A percentile compares a stretch with the other conserved stretches of the same genome.
Evolutionary conservation across 92 coral and sea anemone genomes (phyloP).

Genomic region (Porites divaricata): DNA sequence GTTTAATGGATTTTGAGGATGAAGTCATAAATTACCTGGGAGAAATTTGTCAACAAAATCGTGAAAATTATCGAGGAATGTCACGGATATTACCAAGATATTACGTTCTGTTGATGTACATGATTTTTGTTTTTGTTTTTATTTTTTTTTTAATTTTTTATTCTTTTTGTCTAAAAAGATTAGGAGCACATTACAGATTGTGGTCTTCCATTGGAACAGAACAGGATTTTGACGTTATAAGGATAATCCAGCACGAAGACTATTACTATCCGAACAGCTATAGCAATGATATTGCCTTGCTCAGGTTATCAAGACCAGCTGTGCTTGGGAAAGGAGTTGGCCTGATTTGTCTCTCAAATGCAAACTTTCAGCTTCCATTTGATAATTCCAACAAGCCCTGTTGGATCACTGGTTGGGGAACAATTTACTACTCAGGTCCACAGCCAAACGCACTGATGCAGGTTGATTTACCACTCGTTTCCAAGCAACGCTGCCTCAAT

Average conservation of each 20-base stretch:
- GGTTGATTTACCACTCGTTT: not conserved
- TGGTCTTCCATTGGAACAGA: not conserved
- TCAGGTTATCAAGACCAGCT: not conserved
- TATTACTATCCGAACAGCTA: not conserved
- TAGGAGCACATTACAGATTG: not conserved
- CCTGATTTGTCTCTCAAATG: not conserved
- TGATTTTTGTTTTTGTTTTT: no score
- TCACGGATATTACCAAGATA: no score
- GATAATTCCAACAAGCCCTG: not conserved
- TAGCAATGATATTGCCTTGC: not conserved
- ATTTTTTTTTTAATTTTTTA: no score
- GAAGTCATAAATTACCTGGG: no score
- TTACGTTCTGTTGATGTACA: no score
- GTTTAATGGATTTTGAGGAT: no score
- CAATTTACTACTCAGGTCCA: not conserved
- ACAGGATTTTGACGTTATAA: not conserved
- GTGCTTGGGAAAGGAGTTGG: not conserved
- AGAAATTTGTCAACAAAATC: no score
- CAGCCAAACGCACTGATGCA: not conserved
- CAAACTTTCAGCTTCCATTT: not conserved
- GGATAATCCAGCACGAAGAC: not conserved
- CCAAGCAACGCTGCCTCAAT: not conserved
- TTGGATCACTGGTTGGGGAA: conserved; percentile 9
- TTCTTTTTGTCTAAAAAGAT: not conserved
- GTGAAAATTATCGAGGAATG: no score